These are phyloP conservation scores for Apamea monoglypha DNA, from an alignment of 2,888 invertebrate species.

Conservation along the genomic window DNA sequence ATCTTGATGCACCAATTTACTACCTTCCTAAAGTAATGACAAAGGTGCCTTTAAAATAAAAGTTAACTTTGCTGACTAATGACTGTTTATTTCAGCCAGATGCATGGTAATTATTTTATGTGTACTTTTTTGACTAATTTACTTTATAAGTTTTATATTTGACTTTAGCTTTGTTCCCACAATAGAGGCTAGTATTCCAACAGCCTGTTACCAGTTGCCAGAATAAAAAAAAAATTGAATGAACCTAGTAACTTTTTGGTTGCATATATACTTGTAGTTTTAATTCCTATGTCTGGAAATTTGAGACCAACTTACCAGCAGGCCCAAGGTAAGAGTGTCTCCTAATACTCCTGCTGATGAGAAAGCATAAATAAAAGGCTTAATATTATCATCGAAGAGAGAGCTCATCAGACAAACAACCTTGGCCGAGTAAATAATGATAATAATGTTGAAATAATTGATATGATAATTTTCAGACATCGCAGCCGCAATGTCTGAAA, in stretches of 20 bases:
- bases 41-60: neutral
- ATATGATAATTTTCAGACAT: conserved; percentile 36
- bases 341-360: conserved; percentile 22
- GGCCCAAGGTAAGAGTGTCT: conserved; percentile 6
- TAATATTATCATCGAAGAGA: conserved; percentile 40
- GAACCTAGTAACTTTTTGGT: neutral
- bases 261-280: neutral
- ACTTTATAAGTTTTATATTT: conserved; percentile 13
- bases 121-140: conserved; percentile 28
- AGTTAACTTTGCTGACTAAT: conserved; percentile 1
- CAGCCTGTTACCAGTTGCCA: neutral
- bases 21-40: neutral
- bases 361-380: conserved; percentile 34
- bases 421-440: conserved; percentile 56
- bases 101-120: conserved; percentile 46
- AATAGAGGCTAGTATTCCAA: neutral
- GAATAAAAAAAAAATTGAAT: neutral
- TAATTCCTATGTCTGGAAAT: neutral
- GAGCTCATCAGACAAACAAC: conserved; percentile 46
- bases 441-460: conserved; percentile 49
- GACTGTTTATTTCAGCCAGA: conserved; percentile 49
- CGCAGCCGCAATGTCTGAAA: neutral
- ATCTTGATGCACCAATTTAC: conserved; percentile 11
- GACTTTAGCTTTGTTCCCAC: neutral
- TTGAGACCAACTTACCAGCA: conserved; percentile 1